phyloP scores from a whole-genome alignment of 2,888 invertebrate species.

The Eristalinus sepulchralis region DNA sequence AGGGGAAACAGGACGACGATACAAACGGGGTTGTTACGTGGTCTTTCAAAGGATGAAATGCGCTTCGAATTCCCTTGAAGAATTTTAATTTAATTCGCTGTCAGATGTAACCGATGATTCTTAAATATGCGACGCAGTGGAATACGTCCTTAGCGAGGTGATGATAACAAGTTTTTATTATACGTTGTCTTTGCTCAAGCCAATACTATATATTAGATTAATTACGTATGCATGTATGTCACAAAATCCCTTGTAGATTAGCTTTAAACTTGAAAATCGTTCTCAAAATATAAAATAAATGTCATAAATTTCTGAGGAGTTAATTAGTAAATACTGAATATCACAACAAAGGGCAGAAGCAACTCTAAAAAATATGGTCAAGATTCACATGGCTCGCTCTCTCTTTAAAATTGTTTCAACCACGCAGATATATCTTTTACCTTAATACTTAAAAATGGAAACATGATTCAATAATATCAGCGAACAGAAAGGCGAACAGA shows the following conservation, averaged over 20 bases:
- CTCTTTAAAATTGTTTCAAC: no score
- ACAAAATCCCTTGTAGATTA: neutral
- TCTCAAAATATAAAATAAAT: neutral
- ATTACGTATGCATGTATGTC: conserved; percentile 55
- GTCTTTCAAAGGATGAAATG: conserved; percentile 38
- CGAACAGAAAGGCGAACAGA: conserved; percentile 15
- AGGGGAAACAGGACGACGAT: conserved; percentile 16
- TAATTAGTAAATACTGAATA: no score
- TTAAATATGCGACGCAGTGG: conserved; percentile 65
- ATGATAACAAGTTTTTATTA: conserved; percentile 41
- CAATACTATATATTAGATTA: conserved; percentile 34
- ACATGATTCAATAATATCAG: neutral
- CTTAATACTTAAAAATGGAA: neutral
- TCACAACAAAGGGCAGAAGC: no score
- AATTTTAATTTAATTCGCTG: conserved; percentile 73
- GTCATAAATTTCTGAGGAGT: no score
- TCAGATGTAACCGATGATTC: conserved; percentile 74
- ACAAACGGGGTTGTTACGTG: conserved; percentile 6
- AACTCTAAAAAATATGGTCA: no score
- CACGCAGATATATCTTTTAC: neutral
- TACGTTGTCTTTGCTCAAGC: neutral
- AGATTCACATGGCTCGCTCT: no score
- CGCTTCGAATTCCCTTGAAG: conserved; percentile 38
- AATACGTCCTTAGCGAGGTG: neutral
- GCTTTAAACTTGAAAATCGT: neutral